A percentile compares a stretch with the other conserved stretches of the same genome.
Conservation (phyloP, 1,140 invertebrate genomes). For the Drosophila navojoa region DNA sequence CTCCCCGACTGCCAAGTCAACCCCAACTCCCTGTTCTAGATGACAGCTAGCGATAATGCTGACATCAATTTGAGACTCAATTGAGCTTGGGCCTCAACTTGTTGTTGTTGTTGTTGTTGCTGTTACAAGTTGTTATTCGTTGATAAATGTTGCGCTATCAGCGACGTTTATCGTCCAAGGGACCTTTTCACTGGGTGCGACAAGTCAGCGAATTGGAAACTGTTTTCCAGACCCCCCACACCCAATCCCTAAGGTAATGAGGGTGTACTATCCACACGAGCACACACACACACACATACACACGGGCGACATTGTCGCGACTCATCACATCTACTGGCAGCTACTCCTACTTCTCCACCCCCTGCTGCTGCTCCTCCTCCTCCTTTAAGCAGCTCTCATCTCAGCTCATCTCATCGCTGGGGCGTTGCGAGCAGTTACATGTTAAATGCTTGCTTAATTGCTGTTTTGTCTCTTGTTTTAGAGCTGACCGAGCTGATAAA, state of each 20-base stretch:
- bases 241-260: conserved; percentile 44
- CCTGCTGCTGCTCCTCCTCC: too few species aligned
- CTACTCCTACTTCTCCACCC: background rate
- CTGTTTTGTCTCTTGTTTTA: conserved; percentile 23
- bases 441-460: conserved; percentile 76
- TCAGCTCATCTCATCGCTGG: conserved; percentile 48
- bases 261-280: conserved; percentile 10
- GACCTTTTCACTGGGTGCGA: conserved; percentile 69
- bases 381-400: background rate
- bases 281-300: conserved; percentile 2
- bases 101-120: conserved; percentile 21
- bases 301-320: background rate
- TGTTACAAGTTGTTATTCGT: conserved; percentile 45
- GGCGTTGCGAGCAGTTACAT: conserved; percentile 72
- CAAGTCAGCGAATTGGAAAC: conserved; percentile 77
- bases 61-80: conserved; percentile 84
- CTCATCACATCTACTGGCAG: conserved; percentile 37
- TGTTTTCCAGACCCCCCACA: conserved; percentile 1
- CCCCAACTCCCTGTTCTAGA: conserved; percentile 58
- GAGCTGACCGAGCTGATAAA: conserved; percentile 14
- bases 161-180: conserved; percentile 72
- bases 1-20: conserved; percentile 10
- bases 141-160: conserved; percentile 80
- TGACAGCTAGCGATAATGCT: conserved; percentile 82
- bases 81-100: conserved; percentile 60